phyloP scores from a whole-genome alignment of 2,888 invertebrate species.

The Pterostichus madidus region DNA sequence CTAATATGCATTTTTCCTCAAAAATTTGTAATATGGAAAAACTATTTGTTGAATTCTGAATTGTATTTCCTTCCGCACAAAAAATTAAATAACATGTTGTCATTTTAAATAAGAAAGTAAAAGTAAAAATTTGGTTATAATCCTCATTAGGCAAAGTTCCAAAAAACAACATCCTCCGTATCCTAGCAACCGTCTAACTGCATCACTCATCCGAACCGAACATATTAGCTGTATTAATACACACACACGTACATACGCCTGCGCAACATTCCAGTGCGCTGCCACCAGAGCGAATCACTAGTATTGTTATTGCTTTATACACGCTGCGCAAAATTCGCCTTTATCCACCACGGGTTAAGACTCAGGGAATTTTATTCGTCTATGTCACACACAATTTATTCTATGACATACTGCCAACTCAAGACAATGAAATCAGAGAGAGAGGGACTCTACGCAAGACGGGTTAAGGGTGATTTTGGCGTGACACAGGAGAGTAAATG shows the following conservation, averaged over 20 bases:
- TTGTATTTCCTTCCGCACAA: too few species aligned
- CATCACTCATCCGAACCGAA: background rate
- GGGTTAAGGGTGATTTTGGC: slow-evolving; percentile 29
- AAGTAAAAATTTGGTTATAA: too few species aligned
- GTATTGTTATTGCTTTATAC: slow-evolving; percentile 33
- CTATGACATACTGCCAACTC: slow-evolving; percentile 53
- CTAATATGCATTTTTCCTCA: too few species aligned
- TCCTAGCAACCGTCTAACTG: too few species aligned
- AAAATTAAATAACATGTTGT: too few species aligned
- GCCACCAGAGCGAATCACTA: slow-evolving; percentile 54
- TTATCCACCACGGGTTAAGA: background rate
- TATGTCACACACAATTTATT: slow-evolving; percentile 58
- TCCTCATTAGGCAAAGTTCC: too few species aligned
- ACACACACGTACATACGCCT: background rate
- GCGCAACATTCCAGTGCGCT: background rate
- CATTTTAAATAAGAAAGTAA: too few species aligned
- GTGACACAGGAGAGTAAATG: slow-evolving; percentile 17
- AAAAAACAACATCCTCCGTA: too few species aligned
- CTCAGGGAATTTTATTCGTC: slow-evolving; percentile 22
- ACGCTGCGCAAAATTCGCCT: background rate
- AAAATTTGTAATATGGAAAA: too few species aligned
- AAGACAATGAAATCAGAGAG: slow-evolving; percentile 57
- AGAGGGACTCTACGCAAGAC: background rate
- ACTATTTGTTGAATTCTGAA: too few species aligned
- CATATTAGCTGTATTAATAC: slow-evolving; percentile 27